Conservation (phyloP, 2,797 vertebrate species). For the Manis javanica region DNA sequence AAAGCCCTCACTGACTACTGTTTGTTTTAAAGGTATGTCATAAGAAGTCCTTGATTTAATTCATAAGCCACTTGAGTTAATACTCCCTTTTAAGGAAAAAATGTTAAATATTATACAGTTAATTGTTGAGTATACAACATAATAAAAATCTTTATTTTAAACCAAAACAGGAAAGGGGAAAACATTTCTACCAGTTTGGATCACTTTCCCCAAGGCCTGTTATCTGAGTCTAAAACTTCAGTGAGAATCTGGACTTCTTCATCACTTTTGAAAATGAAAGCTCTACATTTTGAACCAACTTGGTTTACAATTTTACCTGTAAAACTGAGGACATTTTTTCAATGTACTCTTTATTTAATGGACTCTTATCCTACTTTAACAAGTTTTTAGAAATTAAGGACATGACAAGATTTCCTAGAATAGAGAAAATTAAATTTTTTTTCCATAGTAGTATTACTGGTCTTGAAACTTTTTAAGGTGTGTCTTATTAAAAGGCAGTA, state of each 20-base stretch:
- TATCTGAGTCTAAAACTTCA: background rate
- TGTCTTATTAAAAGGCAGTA: background rate
- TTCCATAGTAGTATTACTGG: background rate
- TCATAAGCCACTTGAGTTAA: background rate
- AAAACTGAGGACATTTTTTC: background rate
- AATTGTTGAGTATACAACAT: background rate
- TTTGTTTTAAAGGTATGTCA: constrained; percentile 95
- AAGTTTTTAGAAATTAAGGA: constrained; percentile 37
- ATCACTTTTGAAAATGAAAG: constrained; percentile 26
- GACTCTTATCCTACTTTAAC: background rate
- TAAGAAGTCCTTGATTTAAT: constrained; percentile 9
- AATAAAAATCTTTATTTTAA: background rate
- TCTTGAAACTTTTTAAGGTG: constrained; percentile 4
- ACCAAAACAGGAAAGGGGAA: background rate
- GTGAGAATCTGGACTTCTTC: background rate
- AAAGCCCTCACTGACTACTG: constrained; percentile 97
- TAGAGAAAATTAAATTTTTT: background rate
- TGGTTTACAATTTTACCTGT: background rate
- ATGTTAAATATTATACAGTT: background rate
- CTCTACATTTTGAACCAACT: background rate
- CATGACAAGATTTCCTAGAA: background rate
- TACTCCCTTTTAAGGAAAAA: constrained; percentile 42
- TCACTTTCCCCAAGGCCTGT: background rate
- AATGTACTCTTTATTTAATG: background rate
- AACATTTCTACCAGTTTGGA: background rate